Evolutionary conservation across 2,888 invertebrate species (phyloP), one percentile per base, ranked within the genome.

Genomic region (Steromphala cineraria): DNA sequence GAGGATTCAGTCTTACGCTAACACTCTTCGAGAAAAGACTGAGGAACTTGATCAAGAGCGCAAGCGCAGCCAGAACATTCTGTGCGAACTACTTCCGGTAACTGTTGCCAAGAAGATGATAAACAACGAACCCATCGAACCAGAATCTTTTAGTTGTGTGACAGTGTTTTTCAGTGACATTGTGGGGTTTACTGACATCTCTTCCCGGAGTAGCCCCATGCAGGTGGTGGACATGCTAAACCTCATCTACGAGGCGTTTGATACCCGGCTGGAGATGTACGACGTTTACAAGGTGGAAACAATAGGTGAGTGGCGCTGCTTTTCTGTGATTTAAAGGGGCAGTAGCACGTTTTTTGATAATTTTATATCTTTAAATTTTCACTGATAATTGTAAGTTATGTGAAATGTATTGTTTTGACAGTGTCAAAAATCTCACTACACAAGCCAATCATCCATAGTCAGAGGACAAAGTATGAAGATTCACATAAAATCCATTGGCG

Each of bases 271-370:
- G 10, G 89, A 90, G 75, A 67, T 81, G 40, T 89, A 87, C 71
- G 88, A 89, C 55, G 89, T 90, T 1, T 91, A 91, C 80, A 90
- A 90, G 74, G 89, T 90, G 13, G 90, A 90, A 85, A 90, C 90
- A 0, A 90, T 90, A 75, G 90, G 90, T 90, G 83, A 78, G 87
- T 67, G 77, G 52, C n/a, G n/a, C n/a, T n/a, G n/a, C n/a, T n/a
- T n/a, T n/a, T n/a, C n/a, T n/a, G n/a, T n/a, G n/a, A n/a, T n/a
- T n/a, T n/a, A n/a, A n/a, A n/a, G n/a, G n/a, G n/a, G n/a, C n/a
- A n/a, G n/a, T n/a, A n/a, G n/a, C n/a, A n/a, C n/a, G n/a, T n/a
- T n/a, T n/a, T n/a, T n/a, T n/a, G n/a, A n/a, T n/a, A n/a, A n/a
- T n/a, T n/a, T n/a, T n/a, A n/a, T n/a, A n/a, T n/a, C n/a, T n/a